Base-by-base conservation (phyloP, 2,888 invertebrate species). In the Aporophyla lueneburgensis region DNA sequence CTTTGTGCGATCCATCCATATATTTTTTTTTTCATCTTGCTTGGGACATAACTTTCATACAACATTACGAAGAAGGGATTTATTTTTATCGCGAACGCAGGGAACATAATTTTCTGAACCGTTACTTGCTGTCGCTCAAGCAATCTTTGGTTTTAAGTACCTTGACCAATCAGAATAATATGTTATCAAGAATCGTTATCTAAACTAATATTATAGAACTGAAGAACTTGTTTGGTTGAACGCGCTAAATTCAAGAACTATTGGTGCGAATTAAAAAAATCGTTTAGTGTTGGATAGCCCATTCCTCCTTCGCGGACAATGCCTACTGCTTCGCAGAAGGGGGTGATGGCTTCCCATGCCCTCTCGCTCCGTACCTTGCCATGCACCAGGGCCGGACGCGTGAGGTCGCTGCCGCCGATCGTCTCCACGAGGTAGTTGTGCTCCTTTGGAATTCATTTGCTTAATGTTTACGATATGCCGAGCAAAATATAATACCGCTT, bases 141-240 rank as follows among this genome's bases (percentile, higher is more conserved):
- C 49, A 49, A 74, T 71, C 12, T 49, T 59, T 33, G 19, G 24
- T 58, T 70, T 67, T 86, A 43, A 76, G 40, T 67, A 62, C 75
- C 63, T 61, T 65, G 79, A 81, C 78, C 43, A 81, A 86, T 84
- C 49, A 63, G 66, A 77, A 59, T 77, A 77, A 56, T 81, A 72
- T 71, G 27, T 49, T 84, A 68, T 77, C 51, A 67, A 62, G 85
- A 76, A 86, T 40, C 40, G 65, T 77, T 73, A 70, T 58, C 33
- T 33, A 33, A 2, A 33, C 33, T 33, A 33, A 33, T 33, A 33
- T n/a, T 33, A 33, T 33, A 33, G 33, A 33, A 33, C 33, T 2
- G 33, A 33, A 33, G 33, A 3, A n/a, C n/a, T n/a, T n/a, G n/a
- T n/a, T n/a, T n/a, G n/a, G n/a, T n/a, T n/a, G n/a, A n/a, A n/a